Evolutionary conservation across 92 coral and sea anemone species (phyloP).

Genomic region (Epizoanthus stellaris): DNA sequence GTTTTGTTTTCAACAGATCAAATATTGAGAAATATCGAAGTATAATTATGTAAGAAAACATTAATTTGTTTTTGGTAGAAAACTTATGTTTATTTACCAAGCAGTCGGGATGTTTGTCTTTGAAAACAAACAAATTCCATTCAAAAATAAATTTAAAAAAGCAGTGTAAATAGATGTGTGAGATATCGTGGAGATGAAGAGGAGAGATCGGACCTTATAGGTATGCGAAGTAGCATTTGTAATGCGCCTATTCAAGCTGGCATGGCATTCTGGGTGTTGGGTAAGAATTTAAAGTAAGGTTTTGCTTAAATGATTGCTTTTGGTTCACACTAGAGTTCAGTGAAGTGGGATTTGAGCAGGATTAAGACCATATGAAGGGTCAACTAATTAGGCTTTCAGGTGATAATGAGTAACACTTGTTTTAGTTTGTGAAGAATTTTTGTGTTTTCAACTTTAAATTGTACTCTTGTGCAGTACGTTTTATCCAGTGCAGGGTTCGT

Average conservation of each 20-base stretch:
- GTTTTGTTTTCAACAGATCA: neutral
- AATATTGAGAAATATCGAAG: neutral
- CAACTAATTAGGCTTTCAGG: neutral
- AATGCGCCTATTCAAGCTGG: slow-evolving; percentile 45
- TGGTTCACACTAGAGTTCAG: slow-evolving; percentile 15
- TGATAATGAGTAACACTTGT: neutral
- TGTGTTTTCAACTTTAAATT: neutral
- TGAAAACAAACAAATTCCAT: slow-evolving; percentile 8
- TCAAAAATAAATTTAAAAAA: neutral
- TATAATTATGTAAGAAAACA: neutral
- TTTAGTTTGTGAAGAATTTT: slow-evolving; percentile 26
- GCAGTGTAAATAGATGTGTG: slow-evolving; percentile 20
- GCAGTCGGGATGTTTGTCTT: neutral
- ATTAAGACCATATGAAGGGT: neutral
- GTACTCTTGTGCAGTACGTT: no score
- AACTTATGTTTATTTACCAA: neutral
- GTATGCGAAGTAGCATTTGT: slow-evolving; percentile 48
- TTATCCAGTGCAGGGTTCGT: no score
- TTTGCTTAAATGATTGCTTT: neutral
- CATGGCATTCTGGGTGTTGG: slow-evolving; percentile 46
- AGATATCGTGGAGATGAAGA: slow-evolving; percentile 5
- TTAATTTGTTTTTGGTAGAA: neutral
- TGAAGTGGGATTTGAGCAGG: slow-evolving; percentile 50
- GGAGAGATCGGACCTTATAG: slow-evolving; percentile 48
- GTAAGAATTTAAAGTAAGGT: slow-evolving; percentile 20